A percentile compares a stretch with the other conserved stretches of the same genome.
These are phyloP conservation scores for Drosophila subpulchrella DNA, from an alignment of 1,140 invertebrate genomes.

Conservation along the genomic window DNA sequence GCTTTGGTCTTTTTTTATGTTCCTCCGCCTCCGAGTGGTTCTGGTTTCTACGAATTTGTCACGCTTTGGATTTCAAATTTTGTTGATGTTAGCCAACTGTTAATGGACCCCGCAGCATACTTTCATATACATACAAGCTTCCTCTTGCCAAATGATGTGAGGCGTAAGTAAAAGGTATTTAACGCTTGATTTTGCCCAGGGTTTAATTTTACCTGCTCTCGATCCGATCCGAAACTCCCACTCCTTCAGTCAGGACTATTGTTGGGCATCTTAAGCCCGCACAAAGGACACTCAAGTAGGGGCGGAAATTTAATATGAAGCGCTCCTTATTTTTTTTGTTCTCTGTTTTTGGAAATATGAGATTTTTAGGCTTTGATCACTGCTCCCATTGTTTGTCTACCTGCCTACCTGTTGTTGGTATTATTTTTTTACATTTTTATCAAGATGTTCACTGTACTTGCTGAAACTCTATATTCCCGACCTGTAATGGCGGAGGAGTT, in stretches of 20 bases:
- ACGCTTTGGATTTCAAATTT: conserved; percentile 79
- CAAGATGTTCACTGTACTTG: conserved; percentile 53
- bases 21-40: conserved; percentile 16
- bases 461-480: conserved; percentile 58
- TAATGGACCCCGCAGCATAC: conserved; percentile 56
- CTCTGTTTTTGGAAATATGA: conserved; percentile 70
- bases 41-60: conserved; percentile 76
- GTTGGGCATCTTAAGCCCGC: conserved; percentile 54
- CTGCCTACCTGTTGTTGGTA: conserved; percentile 30
- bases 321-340: conserved; percentile 35
- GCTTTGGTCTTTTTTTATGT: neutral
- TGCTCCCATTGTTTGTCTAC: conserved; percentile 55
- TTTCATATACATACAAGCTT: conserved; percentile 18
- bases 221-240: conserved; percentile 42
- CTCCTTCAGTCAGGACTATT: conserved; percentile 52
- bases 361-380: conserved; percentile 67
- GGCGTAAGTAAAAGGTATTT: conserved; percentile 77
- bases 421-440: conserved; percentile 22
- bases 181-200: conserved; percentile 74
- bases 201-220: conserved; percentile 72
- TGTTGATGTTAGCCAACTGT: conserved; percentile 78
- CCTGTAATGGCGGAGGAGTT: neutral
- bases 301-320: conserved; percentile 80
- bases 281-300: conserved; percentile 70
- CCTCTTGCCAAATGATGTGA: conserved; percentile 54